Base-by-base conservation (phyloP, 2,888 invertebrate species). In the Ashinkailepas kermadecensis region DNA sequence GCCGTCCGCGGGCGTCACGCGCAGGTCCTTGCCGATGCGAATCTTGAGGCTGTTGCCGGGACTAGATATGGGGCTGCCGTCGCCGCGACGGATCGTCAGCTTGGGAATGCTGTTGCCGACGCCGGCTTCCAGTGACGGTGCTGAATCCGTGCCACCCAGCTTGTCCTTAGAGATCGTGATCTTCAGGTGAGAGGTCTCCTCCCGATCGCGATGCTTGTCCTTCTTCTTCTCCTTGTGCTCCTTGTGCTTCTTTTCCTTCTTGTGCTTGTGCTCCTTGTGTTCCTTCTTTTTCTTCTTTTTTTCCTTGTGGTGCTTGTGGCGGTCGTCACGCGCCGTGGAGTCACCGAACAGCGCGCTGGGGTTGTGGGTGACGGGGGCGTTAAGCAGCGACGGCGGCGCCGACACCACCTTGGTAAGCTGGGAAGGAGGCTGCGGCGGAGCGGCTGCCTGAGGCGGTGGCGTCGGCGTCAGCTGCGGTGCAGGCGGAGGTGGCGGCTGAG, bases 211-310 rank as follows among this genome's bases (percentile, higher is more conserved):
- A 12, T 84, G 81, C 70, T 83, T 82, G 58, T 83, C 83, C 62
- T 83, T 83, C 62, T 83, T 82, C 59, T 83, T 82, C 79, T 84
- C 83, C 81, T 84, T 84, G 70, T 83, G 81, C 78, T 84, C 83
- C 82, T 84, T 84, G 57, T 83, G 81, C 79, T 84, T 83, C 81
- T 84, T 84, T n/a, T 84, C 82, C 80, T 84, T 83, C 78, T 85
- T 84, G 39, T 84, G 81, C 81, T 83, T 80, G 64, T 83, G 82
- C 23, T 81, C 80, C 54, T 82, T 83, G 81, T 83, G 82, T 57
- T 84, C 82, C 67, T 81, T 81, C 23, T 64, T 65, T 58, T 84
- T 83, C 54, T 84, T 82, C 80, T 84, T 83, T 39, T 82, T 83
- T 57, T 83, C 81, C 79, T 84, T 83, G 81, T 83, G 82, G 54